Base-by-base conservation (phyloP, 2,888 invertebrate genomes). In the Eutolmus rufibarbis region DNA sequence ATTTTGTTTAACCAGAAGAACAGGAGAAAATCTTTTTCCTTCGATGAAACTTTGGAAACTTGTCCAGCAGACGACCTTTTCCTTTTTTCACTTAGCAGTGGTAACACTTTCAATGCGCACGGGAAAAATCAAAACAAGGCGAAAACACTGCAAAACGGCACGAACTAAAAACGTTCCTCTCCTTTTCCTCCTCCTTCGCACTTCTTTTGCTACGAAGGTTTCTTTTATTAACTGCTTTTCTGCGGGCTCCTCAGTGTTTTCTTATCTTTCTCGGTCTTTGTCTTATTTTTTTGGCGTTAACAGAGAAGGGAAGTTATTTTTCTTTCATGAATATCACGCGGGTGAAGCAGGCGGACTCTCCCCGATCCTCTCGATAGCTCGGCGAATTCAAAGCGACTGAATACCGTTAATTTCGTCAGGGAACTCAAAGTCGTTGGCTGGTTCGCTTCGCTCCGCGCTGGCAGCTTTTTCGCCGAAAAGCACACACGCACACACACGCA, bases 361-460 rank as follows among this genome's bases (percentile, higher is more conserved):
- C 88, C 88, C 87, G 88, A 89, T 88, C 88, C 87, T 88, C 84
- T 87, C 88, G 87, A 89, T 89, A 89, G 87, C 88, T 89, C 89
- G 89, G 89, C 89, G 89, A 89, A 89, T 89, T 89, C 88, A 89
- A 89, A 88, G 88, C 89, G 88, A 89, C 89, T 89, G 89, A 88
- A 66, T 66, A 51, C 51, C 51, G 51, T 66, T 19, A 66, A 66
- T 66, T 66, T 82, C 19, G 16, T 14, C 16, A 16, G n/a, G 12
- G 4, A 19, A 19, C 77, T 23, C 56, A 23, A 56, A 51, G 37
- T 66, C 66, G 16, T 5, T 31, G 37, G 43, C 43, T 79, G 19
- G 43, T 23, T 78, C n/a, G 9, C 23, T 78, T 28, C 40, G 14
- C n/a, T 43, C 5, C 34, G 34, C 34, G 12, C 8, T 46, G n/a